These are phyloP conservation scores for Amazona guildingii DNA, from an alignment of 2,113 vertebrate species.

Conservation along the genomic window DNA sequence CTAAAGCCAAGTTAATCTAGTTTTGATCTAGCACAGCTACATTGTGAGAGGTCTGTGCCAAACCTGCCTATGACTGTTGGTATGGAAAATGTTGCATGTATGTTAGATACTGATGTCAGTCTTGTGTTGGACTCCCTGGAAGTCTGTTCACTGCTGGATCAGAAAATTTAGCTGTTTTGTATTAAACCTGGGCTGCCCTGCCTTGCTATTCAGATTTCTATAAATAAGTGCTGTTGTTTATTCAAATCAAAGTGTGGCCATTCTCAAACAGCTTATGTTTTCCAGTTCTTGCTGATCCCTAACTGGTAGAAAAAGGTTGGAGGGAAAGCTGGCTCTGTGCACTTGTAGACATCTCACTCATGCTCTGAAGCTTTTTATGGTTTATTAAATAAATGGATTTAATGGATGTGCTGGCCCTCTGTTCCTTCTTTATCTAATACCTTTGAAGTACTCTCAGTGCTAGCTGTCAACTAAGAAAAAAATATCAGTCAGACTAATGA, in stretches of 20 bases:
- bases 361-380: slow-evolving; percentile 41
- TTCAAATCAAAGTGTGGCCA: neutral
- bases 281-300: neutral
- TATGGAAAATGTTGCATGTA: neutral
- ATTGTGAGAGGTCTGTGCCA: neutral
- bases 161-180: neutral
- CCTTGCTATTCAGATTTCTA: neutral
- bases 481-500: slow-evolving; percentile 63
- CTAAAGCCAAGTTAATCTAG: slow-evolving; percentile 26
- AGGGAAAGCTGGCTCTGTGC: slow-evolving; percentile 13
- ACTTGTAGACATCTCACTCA: slow-evolving; percentile 22
- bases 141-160: neutral
- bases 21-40: slow-evolving; percentile 23
- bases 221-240: slow-evolving; percentile 14
- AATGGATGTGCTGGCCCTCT: slow-evolving; percentile 52
- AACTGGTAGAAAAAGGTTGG: neutral
- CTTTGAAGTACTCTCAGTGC: slow-evolving; percentile 51
- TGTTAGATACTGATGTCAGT: neutral
- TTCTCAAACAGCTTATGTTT: slow-evolving; percentile 18
- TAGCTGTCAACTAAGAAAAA: slow-evolving; percentile 57
- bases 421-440: slow-evolving; percentile 46
- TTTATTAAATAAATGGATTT: slow-evolving; percentile 68
- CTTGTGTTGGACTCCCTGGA: neutral
- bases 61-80: neutral
- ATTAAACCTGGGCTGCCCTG: neutral